Percentiles rank a stretch among this genome's conserved stretches.
phyloP scores from a whole-genome alignment of 1,140 invertebrate species.

The Lasioglossum albipes region DNA sequence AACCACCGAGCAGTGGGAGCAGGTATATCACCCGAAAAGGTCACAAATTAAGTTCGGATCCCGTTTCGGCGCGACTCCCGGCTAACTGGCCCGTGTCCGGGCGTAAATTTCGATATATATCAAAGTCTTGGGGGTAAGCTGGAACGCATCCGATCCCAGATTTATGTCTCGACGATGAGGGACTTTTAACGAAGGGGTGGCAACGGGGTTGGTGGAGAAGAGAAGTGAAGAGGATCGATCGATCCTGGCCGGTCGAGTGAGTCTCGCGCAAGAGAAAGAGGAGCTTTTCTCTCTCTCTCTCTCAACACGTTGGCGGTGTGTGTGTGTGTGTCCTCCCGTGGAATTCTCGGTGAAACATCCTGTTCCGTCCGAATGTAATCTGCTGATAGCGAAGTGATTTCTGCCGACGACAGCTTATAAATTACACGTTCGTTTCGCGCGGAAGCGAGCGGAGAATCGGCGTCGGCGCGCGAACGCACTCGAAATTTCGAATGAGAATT shows the following conservation, averaged over 20 bases:
- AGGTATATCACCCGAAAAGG: not conserved
- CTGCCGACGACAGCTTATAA: constrained; percentile 55
- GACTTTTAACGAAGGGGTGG: constrained; percentile 52
- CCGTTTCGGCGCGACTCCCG: constrained; percentile 14
- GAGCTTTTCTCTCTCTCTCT: too few relatives aligned
- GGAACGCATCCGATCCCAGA: constrained; percentile 35
- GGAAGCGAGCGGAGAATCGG: not conserved
- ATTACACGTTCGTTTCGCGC: constrained; percentile 48
- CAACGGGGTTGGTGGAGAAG: too few relatives aligned
- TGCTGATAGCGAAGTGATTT: constrained; percentile 52
- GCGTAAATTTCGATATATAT: constrained; percentile 44
- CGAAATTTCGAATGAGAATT: constrained; percentile 35
- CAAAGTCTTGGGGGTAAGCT: constrained; percentile 34
- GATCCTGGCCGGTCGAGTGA: constrained; percentile 17
- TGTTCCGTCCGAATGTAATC: constrained; percentile 45
- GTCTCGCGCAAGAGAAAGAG: not conserved
- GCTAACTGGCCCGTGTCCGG: constrained; percentile 10
- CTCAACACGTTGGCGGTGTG: not conserved
- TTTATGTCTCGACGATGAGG: constrained; percentile 52
- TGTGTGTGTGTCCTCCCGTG: not conserved
- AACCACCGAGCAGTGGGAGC: too few relatives aligned
- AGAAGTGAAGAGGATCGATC: constrained; percentile 4
- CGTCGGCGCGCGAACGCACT: not conserved
- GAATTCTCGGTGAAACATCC: constrained; percentile 41
- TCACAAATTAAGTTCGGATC: constrained; percentile 27